Percentiles rank a stretch among this genome's conserved stretches.
Conservation (phyloP, 2,797 vertebrate genomes). For the Gallinago stenura region DNA sequence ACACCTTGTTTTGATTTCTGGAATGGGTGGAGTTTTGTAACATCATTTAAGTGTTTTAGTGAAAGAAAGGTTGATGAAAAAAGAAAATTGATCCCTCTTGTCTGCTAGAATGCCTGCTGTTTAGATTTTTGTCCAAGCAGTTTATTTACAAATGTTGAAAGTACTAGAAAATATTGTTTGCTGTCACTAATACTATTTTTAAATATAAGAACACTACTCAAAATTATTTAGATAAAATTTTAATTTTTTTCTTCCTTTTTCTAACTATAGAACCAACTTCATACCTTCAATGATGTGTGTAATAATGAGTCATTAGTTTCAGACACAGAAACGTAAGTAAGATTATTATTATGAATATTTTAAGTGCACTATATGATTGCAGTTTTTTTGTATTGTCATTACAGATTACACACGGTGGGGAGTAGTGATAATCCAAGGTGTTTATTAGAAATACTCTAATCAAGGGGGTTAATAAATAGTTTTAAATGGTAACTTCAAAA, state of each 20-base stretch:
- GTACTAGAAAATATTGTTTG: background rate
- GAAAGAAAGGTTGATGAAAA: background rate
- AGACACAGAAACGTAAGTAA: conserved; percentile 98
- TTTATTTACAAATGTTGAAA: background rate
- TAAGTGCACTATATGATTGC: background rate
- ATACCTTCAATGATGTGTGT: conserved; percentile 98
- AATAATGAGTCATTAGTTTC: conserved; percentile 99
- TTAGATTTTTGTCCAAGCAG: background rate
- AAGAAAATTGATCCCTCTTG: background rate
- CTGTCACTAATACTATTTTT: background rate
- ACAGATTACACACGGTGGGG: background rate
- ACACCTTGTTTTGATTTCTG: background rate
- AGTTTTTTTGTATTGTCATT: background rate
- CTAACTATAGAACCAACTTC: conserved; percentile 93
- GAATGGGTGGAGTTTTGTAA: background rate
- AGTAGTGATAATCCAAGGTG: background rate
- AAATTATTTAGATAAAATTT: background rate
- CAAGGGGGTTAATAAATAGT: background rate
- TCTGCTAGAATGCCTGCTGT: background rate
- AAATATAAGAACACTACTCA: background rate
- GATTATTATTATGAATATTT: conserved; percentile 39
- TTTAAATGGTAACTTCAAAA: background rate
- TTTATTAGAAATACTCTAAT: conserved; percentile 1
- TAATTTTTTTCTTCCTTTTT: conserved; percentile 64
- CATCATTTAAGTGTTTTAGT: background rate